phyloP scores from a whole-genome alignment of 2,797 vertebrate species.

The Melanotaenia pygmaea region DNA sequence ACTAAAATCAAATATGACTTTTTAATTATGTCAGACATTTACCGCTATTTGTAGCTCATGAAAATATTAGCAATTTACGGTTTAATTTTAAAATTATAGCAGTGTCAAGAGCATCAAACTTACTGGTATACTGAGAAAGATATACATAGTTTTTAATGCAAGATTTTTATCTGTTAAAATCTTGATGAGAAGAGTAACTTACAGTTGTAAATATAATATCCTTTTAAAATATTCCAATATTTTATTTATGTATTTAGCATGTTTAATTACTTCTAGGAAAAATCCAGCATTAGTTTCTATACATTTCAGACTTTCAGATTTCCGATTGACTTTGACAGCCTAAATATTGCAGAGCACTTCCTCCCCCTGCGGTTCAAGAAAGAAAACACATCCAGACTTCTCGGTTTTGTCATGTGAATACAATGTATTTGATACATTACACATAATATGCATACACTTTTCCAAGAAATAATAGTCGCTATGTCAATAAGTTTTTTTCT shows the following conservation, averaged over 20 bases:
- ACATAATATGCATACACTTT: background rate
- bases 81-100: background rate
- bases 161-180: background rate
- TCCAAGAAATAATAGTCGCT: background rate
- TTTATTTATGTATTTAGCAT: too few species aligned
- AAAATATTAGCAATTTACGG: background rate
- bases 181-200: background rate
- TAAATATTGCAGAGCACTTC: conserved; percentile 16
- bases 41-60: background rate
- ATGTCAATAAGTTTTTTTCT: background rate
- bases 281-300: background rate
- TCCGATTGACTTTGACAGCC: background rate
- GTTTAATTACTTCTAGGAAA: background rate
- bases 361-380: conserved; percentile 42
- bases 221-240: background rate
- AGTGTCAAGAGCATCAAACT: background rate
- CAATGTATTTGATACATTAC: too few species aligned
- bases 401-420: background rate
- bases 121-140: background rate
- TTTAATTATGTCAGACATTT: too few species aligned
- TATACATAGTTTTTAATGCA: background rate
- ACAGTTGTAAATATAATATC: background rate
- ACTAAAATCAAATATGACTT: too few species aligned
- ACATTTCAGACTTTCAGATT: background rate
- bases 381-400: conserved; percentile 14